Conservation (phyloP, 2,113 vertebrate genomes). For the Pteropus alecto region DNA sequence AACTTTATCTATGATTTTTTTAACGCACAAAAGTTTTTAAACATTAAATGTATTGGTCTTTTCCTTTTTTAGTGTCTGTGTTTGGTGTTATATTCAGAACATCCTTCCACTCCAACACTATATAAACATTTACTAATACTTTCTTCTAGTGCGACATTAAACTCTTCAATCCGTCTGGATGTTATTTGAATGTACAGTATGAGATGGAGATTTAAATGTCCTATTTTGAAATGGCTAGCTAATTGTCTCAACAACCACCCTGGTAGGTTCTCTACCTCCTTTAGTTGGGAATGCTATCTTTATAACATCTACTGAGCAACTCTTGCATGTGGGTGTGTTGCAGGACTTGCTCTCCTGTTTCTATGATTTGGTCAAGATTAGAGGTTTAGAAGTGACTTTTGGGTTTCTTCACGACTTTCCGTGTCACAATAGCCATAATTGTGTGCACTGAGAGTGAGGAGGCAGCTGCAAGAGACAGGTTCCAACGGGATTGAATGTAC, state of each 20-base stretch:
- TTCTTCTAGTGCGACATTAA: neutral
- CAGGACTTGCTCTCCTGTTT: neutral
- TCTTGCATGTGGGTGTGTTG: neutral
- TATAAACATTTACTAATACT: neutral
- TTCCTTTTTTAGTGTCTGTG: neutral
- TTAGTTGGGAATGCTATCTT: neutral
- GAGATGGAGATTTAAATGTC: neutral
- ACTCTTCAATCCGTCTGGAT: neutral
- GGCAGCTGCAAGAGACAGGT: neutral
- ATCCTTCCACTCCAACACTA: neutral
- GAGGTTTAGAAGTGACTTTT: neutral
- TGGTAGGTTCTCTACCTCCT: neutral
- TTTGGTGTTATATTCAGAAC: neutral
- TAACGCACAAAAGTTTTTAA: neutral
- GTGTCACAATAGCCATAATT: neutral
- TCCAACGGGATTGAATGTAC: neutral
- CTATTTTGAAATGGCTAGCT: neutral
- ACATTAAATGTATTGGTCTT: neutral
- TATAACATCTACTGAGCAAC: neutral
- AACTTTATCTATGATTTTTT: neutral
- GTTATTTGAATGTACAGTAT: neutral
- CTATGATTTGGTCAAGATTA: neutral
- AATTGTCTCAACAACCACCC: neutral
- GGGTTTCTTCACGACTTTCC: neutral
- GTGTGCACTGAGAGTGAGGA: neutral